These are phyloP conservation scores for Umimayanthus chanpuru DNA, from an alignment of 92 coral and sea anemone genomes.

Conservation along the genomic window DNA sequence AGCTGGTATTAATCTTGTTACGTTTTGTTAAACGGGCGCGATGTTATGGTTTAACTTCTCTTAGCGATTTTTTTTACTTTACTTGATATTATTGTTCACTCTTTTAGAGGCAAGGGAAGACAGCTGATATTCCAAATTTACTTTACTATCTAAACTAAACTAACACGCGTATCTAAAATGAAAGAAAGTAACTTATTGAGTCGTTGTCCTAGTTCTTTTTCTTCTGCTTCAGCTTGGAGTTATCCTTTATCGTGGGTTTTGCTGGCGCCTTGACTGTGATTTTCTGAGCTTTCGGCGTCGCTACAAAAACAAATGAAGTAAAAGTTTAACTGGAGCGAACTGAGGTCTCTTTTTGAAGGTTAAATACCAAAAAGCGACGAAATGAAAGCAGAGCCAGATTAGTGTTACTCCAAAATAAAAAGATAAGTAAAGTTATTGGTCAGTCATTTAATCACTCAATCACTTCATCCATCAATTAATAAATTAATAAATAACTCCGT, in stretches of 20 bases:
- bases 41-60: neutral
- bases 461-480: too few species aligned
- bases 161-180: neutral
- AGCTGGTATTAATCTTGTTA: neutral
- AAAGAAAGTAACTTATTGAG: neutral
- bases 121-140: neutral
- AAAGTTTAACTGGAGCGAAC: neutral
- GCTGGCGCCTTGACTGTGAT: neutral
- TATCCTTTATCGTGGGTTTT: neutral
- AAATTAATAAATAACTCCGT: too few species aligned
- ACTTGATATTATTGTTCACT: neutral
- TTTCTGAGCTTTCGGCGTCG: conserved; percentile 3
- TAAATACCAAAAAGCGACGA: too few species aligned
- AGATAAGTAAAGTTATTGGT: too few species aligned
- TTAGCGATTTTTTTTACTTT: neutral
- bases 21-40: neutral
- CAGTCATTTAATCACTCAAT: too few species aligned
- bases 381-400: too few species aligned
- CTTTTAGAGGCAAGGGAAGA: neutral
- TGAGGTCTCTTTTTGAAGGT: neutral
- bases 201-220: neutral
- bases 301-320: conserved; percentile 5
- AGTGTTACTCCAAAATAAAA: too few species aligned
- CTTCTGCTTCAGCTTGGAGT: conserved; percentile 21
- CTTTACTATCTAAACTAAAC: neutral